phyloP scores from a whole-genome alignment of 1,140 invertebrate species.

The Macrosteles quadrilineatus region DNA sequence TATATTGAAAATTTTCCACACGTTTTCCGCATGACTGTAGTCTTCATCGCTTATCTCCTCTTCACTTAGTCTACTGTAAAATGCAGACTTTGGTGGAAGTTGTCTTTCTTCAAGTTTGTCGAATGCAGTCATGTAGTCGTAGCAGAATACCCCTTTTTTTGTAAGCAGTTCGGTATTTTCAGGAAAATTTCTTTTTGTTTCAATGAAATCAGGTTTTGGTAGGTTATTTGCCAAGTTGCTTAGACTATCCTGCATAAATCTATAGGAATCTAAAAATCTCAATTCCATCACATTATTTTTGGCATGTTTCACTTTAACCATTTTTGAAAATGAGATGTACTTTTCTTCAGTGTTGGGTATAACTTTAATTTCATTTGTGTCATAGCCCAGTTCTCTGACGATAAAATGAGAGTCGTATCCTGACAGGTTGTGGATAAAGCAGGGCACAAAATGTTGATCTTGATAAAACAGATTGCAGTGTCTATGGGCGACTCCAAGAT shows the following conservation, averaged over 20 bases:
- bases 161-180: background rate
- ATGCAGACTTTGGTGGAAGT: background rate
- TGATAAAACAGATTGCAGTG: no score
- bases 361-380: background rate
- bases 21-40: background rate
- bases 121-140: background rate
- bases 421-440: no score
- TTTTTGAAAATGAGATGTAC: constrained; percentile 4
- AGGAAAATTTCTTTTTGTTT: background rate
- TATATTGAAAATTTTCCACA: background rate
- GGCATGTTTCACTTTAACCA: no score
- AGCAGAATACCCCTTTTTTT: background rate
- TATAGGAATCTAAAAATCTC: background rate
- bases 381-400: constrained; percentile 18
- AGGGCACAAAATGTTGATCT: no score
- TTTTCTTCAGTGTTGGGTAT: background rate
- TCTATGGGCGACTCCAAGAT: no score
- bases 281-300: background rate
- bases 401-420: constrained; percentile 37
- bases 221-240: background rate
- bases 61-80: background rate
- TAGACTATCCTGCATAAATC: background rate
- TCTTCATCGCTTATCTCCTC: background rate
- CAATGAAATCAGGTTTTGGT: background rate
- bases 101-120: background rate